Conservation (phyloP, 2,888 invertebrate genomes). For the Agonopterix alstromeriana region DNA sequence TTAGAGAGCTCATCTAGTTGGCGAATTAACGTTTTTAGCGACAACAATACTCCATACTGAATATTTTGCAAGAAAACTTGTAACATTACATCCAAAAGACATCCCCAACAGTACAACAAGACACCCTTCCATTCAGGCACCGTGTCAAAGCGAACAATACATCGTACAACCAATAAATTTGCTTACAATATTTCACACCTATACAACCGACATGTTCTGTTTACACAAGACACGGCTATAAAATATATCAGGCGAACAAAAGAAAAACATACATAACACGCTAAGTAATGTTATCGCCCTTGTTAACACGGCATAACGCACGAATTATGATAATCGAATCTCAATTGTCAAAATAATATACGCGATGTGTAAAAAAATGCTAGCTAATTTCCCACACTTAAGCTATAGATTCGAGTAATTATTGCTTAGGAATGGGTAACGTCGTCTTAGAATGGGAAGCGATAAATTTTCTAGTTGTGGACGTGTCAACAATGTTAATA, state of each 20-base stretch:
- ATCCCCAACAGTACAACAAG: constrained; percentile 18
- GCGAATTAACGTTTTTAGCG: too few species aligned
- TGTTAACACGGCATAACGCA: constrained; percentile 50
- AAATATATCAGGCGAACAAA: constrained; percentile 68
- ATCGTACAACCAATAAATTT: constrained; percentile 62
- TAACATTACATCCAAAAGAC: constrained; percentile 11
- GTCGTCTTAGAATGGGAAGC: constrained; percentile 30
- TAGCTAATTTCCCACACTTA: constrained; percentile 66
- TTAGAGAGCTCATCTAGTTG: too few species aligned
- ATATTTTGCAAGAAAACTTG: too few species aligned
- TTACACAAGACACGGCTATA: constrained; percentile 71
- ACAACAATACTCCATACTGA: too few species aligned
- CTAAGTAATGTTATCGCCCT: constrained; percentile 46
- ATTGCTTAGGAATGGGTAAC: constrained; percentile 37
- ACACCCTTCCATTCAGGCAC: constrained; percentile 32
- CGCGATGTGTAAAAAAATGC: constrained; percentile 20
- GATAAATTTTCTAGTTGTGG: constrained; percentile 50
- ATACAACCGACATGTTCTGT: constrained; percentile 52
- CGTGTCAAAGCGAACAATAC: constrained; percentile 47
- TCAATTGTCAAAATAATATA: constrained; percentile 68
- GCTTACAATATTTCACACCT: constrained; percentile 70
- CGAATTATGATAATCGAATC: constrained; percentile 57
- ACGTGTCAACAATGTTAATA: constrained; percentile 58
- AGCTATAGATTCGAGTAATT: constrained; percentile 24
- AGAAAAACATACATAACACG: constrained; percentile 57